phyloP scores from a whole-genome alignment of 2,113 vertebrate genomes.

The Actenoides lindsayi region DNA sequence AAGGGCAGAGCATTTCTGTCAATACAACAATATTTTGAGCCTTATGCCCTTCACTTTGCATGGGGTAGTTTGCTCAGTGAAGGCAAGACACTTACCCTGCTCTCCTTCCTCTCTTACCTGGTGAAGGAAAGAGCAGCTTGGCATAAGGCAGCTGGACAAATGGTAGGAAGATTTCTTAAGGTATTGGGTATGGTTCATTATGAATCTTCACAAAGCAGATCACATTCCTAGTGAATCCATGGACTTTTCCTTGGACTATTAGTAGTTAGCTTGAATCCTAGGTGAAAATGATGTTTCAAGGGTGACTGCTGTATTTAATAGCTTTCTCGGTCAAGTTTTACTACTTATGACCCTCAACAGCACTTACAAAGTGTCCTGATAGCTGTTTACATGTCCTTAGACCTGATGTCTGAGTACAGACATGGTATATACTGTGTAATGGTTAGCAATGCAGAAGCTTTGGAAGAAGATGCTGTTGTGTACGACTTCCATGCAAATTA shows the following conservation, averaged over 20 bases:
- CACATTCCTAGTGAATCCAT: background rate
- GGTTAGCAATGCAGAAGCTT: background rate
- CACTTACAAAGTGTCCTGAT: background rate
- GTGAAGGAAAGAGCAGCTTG: background rate
- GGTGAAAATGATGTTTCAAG: background rate
- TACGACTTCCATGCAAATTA: background rate
- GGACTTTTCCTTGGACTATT: background rate
- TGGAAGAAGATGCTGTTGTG: background rate
- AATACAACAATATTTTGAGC: background rate
- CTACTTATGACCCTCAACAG: background rate
- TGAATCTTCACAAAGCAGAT: background rate
- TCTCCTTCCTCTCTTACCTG: background rate
- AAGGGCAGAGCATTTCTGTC: background rate
- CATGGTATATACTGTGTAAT: fast-evolving
- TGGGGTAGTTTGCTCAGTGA: background rate
- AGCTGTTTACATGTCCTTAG: background rate
- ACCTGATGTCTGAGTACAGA: background rate
- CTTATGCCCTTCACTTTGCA: fast-evolving
- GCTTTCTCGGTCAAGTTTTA: background rate
- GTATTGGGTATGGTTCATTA: background rate
- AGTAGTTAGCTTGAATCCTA: background rate
- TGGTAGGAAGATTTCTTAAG: background rate
- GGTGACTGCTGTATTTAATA: background rate
- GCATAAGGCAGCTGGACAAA: background rate
- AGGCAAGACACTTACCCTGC: background rate